These are phyloP conservation scores for Pedicia rivosa DNA, from an alignment of 2,888 invertebrate genomes.

Conservation along the genomic window DNA sequence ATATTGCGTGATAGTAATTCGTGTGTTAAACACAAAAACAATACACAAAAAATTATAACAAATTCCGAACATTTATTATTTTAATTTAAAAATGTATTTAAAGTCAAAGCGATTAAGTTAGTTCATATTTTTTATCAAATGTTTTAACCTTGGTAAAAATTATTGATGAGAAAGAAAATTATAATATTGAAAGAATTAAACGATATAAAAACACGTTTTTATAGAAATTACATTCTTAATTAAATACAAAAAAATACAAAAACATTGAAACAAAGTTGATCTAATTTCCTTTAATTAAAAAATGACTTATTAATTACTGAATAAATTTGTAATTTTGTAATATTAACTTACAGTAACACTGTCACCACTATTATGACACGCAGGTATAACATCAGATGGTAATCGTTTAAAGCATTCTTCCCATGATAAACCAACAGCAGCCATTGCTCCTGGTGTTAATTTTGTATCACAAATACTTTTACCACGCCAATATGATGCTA, in stretches of 20 bases:
- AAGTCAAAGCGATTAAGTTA: too few relatives aligned
- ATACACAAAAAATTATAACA: neutral
- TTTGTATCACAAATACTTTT: conserved; percentile 62
- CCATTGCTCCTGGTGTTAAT: conserved; percentile 69
- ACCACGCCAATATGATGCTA: conserved; percentile 90
- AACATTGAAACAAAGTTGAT: too few relatives aligned
- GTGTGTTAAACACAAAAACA: neutral
- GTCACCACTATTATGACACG: conserved; percentile 90
- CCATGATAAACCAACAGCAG: conserved; percentile 83
- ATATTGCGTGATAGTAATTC: too few relatives aligned
- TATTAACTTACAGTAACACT: conserved; percentile 60
- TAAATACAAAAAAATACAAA: neutral
- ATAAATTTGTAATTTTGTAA: neutral
- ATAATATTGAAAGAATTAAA: too few relatives aligned
- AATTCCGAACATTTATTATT: too few relatives aligned
- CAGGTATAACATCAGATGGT: conserved; percentile 65
- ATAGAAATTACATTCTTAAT: too few relatives aligned
- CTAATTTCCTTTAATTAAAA: too few relatives aligned
- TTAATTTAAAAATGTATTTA: too few relatives aligned
- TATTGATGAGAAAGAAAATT: too few relatives aligned
- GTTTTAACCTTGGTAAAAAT: too few relatives aligned
- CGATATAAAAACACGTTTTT: neutral
- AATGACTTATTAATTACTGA: neutral
- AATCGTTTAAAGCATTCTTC: conserved; percentile 57
- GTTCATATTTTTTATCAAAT: too few relatives aligned